Base-by-base conservation (phyloP, 2,797 vertebrate species). In the Percopsis omiscomaycus region DNA sequence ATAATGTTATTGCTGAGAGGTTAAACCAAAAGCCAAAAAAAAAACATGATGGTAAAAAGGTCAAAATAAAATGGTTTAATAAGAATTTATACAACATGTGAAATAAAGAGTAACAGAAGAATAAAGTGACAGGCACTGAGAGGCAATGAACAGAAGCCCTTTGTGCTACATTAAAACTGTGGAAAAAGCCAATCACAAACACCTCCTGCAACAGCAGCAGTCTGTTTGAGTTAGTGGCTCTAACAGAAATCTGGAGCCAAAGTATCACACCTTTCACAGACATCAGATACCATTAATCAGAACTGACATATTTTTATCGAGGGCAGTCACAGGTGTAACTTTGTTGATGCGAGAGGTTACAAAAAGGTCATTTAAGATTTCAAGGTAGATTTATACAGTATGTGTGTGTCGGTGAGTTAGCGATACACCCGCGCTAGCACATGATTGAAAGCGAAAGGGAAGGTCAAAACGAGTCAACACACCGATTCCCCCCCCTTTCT, bases 381-480 rank as follows among this genome's bases (percentile, higher is more conserved):
- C 78, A 87, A 85, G 89, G 37, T 47, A 13, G 71, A 56, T 75
- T 85, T 46, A 89, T 84, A 78, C 55, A 74, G 86, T 51, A 89
- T 84, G 78, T 80, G 79, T 79, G 58, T 73, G 87, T 83, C 10
- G 16, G 22, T 64, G 37, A n/a, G 59, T n/a, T 46, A 30, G 27
- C 14, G 59, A 6, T 49, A 13, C 30, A 11, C 5, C 44, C 14
- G 58, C 29, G 46, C 11, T 5, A 48, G 62, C 13, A 42, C 8
- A n/a, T 37, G 14, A 8, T 1, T 6, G 11, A 68, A 51, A 59
- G 11, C 37, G 62, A 84, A 66, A 75, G 86, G 88, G 76, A 76
- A 75, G 68, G 86, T 88, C 89, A 83, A 74, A 86, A 79, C 89
- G 86, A 92, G 93, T 93, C 90, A 93, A 93, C 91, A 92, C 81